Evolutionary conservation across 2,888 invertebrate species (phyloP), one percentile per base, ranked within the genome.

Genomic region (Andrena bucephala): DNA sequence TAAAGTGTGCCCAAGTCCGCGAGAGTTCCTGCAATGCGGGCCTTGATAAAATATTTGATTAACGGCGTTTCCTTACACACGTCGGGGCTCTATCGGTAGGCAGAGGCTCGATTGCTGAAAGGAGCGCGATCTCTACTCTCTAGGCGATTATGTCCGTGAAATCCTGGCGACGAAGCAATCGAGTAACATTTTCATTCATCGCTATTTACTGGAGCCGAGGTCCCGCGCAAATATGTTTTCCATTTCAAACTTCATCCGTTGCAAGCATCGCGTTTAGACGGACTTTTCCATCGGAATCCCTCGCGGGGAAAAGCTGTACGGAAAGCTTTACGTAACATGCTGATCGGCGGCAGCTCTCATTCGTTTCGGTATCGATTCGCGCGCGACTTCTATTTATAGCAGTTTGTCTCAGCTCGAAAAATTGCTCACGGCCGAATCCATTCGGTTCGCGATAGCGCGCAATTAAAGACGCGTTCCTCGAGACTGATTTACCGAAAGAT

Each of bases 1-100:
- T 27, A 84, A 89, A 88, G 42, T 42, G 4, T 85, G 60, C 42
- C 62, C 27, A 77, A 81, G 74, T 88, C 79, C 29, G 48, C 27
- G 73, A 78, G 73, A 80, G 62, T 71, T 59, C 60, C 67, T 59
- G 70, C 63, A 69, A 77, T 8, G 71, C 74, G 52, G 48, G 67
- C 54, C 68, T 63, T 78, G 69, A 54, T 81, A 76, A 87, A 88
- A 86, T 88, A 88, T 88, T 88, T 88, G 88, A 76, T 66, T 60
- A 85, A 71, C 81, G 77, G 60, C 7, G 69, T 54, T 81, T 75
- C 78, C 69, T 77, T 57, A 29, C 59, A 65, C 71, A 69, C 60
- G 76, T 4, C 42, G 42, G 42, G 10, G 42, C 42, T 42, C 42
- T 13, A 4, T 3, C 42, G 13, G 13, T 42, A 5, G 42, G 42